A percentile compares a stretch with the other conserved stretches of the same genome.
Conservation (phyloP, 2,797 vertebrate species). For the Cichlasoma orientale region DNA sequence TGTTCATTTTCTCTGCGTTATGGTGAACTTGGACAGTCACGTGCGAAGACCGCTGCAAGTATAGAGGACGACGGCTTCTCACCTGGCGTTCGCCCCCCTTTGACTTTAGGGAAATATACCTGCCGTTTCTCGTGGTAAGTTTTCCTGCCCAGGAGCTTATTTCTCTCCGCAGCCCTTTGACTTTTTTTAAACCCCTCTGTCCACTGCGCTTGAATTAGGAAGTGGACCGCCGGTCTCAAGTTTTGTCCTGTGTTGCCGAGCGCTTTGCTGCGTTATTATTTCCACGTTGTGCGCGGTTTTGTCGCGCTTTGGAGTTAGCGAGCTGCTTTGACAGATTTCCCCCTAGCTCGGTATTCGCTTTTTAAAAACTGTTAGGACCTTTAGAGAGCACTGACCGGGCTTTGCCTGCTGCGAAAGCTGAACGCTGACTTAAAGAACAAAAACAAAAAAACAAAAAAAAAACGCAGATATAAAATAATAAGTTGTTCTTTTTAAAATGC, state of each 20-base stretch:
- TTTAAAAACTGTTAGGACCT: background rate
- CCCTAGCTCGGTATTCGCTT: background rate
- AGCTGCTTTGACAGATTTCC: conserved; percentile 10
- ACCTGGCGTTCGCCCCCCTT: conserved; percentile 66
- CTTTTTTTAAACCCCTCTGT: conserved; percentile 24
- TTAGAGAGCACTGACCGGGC: background rate
- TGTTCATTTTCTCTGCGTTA: conserved; percentile 74
- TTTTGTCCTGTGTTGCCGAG: conserved; percentile 15
- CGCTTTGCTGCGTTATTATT: conserved; percentile 26
- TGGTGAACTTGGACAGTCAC: conserved; percentile 80
- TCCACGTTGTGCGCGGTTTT: conserved; percentile 8
- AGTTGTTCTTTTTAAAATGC: background rate
- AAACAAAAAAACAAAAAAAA: no score
- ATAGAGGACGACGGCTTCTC: conserved; percentile 66
- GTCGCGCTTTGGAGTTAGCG: conserved; percentile 1
- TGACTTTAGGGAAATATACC: conserved; percentile 68
- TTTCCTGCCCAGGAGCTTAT: conserved; percentile 49
- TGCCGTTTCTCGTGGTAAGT: conserved; percentile 69
- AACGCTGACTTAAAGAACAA: background rate
- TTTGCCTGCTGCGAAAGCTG: conserved; percentile 2
- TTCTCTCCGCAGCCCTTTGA: conserved; percentile 40
- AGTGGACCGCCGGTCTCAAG: conserved; percentile 44
- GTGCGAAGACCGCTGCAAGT: conserved; percentile 68
- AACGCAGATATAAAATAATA: background rate
- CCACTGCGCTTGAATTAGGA: conserved; percentile 43